Evolutionary conservation across 2,888 invertebrate genomes (phyloP), one percentile per base, ranked within the genome.

Genomic region (Eupithecia subumbrata): DNA sequence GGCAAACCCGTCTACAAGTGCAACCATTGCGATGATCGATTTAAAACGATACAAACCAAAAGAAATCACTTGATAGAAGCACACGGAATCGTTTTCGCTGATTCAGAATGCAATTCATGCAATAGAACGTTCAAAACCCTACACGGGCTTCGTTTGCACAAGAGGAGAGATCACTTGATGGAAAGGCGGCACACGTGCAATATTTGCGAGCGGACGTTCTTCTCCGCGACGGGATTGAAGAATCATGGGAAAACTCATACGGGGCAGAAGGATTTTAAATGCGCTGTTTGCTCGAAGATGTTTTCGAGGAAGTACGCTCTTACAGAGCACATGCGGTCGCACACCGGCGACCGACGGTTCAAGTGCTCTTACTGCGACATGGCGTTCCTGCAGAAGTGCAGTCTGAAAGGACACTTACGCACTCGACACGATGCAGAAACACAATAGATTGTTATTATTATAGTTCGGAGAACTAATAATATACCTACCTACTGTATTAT

Each of bases 371-470:
- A 91, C 0, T 94, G 93, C n/a, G 91, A 90, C 0, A 91, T 92
- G 76, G 88, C 91, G 0, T 95, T 93, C n/a, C 90, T 93, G 0
- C 92, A 94, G 79, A 93, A 93, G 76, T 93, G 92, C 69, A 92
- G 92, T 77, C 76, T 94, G 18, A 93, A 93, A 73, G 90, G 91
- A 2, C 93, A 93, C 79, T 84, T 92, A 67, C 94, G 93, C 71
- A 90, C 91, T 0, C 90, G 91, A 67, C 90, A 92, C 37, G 63
- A 37, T 56, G 82, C 16, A 12, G 67, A 60, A 80, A 75, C 22
- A 5, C 30, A 56, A 37, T 60, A 37, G 56, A 22, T 56, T 3
- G 52, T 0, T 52, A 52, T n/a, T 48, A 56, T 0, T 9, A 3
- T 25, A 56, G 1, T 22, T 56, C 22, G 1, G 11, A 56, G 1